These are phyloP conservation scores for Chironomus tepperi DNA, from an alignment of 1,140 invertebrate species.

Conservation along the genomic window DNA sequence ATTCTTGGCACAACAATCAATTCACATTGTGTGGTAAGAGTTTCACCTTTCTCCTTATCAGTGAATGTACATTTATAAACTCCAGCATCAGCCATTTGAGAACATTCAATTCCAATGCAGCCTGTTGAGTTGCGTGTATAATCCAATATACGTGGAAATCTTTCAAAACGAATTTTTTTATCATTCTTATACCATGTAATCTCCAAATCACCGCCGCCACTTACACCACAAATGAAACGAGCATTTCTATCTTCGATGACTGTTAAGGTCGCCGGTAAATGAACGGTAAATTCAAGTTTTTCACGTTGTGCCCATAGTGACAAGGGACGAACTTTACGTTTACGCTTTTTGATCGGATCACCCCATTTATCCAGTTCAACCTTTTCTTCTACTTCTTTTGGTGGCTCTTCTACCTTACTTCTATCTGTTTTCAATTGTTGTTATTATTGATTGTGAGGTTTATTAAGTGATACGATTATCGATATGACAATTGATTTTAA, in stretches of 20 bases:
- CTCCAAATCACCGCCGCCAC: not conserved
- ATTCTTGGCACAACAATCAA: not conserved
- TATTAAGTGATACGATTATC: not conserved
- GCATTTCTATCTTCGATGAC: slow-evolving; percentile 12
- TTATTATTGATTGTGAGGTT: not conserved
- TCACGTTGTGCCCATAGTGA: slow-evolving; percentile 18
- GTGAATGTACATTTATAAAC: not conserved
- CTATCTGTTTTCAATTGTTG: not conserved
- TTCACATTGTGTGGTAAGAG: not conserved
- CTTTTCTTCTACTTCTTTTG: not conserved
- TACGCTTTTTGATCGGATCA: slow-evolving; percentile 6
- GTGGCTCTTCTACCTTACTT: not conserved
- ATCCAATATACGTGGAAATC: not conserved
- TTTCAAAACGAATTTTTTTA: slow-evolving; percentile 17
- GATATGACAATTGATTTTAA: not conserved
- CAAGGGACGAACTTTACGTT: slow-evolving; percentile 4
- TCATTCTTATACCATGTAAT: not conserved
- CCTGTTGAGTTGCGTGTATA: not conserved
- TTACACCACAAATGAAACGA: slow-evolving; percentile 6
- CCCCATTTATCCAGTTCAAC: slow-evolving; percentile 16
- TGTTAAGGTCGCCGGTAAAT: not conserved
- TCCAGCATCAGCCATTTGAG: not conserved
- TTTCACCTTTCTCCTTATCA: not conserved
- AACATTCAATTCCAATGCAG: slow-evolving; percentile 16
- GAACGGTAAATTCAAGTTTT: not conserved